Base-by-base conservation (phyloP, 2,113 vertebrate genomes). In the Corapipo altera region DNA sequence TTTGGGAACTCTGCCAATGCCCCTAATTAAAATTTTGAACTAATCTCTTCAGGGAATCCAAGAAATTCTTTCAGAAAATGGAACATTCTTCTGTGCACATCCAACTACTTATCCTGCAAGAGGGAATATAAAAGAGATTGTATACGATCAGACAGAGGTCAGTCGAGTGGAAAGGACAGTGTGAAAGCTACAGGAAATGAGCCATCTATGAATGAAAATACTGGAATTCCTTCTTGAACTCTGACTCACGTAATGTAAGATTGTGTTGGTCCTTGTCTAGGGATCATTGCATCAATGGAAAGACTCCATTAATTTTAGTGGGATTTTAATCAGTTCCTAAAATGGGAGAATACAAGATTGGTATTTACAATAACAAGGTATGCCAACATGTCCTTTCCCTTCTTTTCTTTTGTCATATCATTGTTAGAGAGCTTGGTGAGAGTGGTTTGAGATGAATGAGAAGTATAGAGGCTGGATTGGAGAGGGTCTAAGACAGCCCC, bases 181-280 rank as follows among this genome's bases (percentile, higher is more conserved):
- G 80, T 95, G 92, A 92, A 94, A 89, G 88, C 93, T 91, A 87
- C 91, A 96, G 92, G 94, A 96, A 96, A 96, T 94, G 84, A 95
- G 62, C 41, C 77, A 95, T 93, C 69, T 85, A 58, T 93, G 84
- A 88, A 95, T 71, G 91, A 93, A 92, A 91, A 92, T 89, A 89
- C 44, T 87, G 90, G 70, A 89, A 85, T 66, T 92, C 69, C 76
- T 91, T 89, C 65, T 81, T 91, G 88, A 91, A 92, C 79, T 58
- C 86, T 87, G 44, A 92, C 80, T 94, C 88, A 87, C 54, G 62
- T 55, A 52, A 85, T 39, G 24, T 79, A 65, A 72, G 71, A 93
- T 89, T 93, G 91, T 91, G 21, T 57, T 93, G 54, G 35, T 65
- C 58, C 46, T 89, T 15, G 30, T 85, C 65, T 78, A 89, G 91